Evolutionary conservation across 53 echinoderm and acorn worm species (phyloP), one percentile per base, ranked within the genome.

Genomic region (Antedon mediterranea): DNA sequence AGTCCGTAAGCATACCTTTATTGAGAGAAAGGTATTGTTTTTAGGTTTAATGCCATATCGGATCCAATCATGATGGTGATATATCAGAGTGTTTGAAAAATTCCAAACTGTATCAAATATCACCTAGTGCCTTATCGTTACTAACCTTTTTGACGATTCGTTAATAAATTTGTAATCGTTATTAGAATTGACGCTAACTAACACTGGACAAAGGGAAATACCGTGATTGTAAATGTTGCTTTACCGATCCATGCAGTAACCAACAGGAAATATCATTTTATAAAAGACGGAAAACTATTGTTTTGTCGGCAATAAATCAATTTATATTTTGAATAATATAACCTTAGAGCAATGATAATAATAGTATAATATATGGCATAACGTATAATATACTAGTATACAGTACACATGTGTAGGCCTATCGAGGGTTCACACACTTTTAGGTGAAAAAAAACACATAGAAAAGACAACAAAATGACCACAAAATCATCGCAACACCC

Each of bases 121-220:
- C 57, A 57, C 57, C 57, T 57, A 57, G 57, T 26, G 23, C 57
- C 57, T n/a, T 57, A 57, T 26, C 57, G 9, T 57, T 26, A 57
- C 57, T 57, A 57, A 57, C 57, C 57, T 57, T 57, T 57, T 23
- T 23, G 57, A 57, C 23, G 57, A 57, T 57, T 57, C 57, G 57
- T 57, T 57, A 57, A 57, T 57, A 57, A 57, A 57, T 57, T 57
- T 57, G 57, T 57, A 57, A 57, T 57, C 57, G 57, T 57, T 57
- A 57, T 57, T 57, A 57, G 20, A 3, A 57, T 23, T 57, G 57
- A 57, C 57, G 57, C 1, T 2, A 57, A 26, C 57, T 18, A 57
- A 57, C 20, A 57, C 57, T 57, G 57, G 13, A 57, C 57, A 57
- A 57, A 57, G 57, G 57, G 9, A n/a, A 57, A 57, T 57, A 18